phyloP scores from a whole-genome alignment of 2,888 invertebrate genomes.

The Pegoplata infirma region DNA sequence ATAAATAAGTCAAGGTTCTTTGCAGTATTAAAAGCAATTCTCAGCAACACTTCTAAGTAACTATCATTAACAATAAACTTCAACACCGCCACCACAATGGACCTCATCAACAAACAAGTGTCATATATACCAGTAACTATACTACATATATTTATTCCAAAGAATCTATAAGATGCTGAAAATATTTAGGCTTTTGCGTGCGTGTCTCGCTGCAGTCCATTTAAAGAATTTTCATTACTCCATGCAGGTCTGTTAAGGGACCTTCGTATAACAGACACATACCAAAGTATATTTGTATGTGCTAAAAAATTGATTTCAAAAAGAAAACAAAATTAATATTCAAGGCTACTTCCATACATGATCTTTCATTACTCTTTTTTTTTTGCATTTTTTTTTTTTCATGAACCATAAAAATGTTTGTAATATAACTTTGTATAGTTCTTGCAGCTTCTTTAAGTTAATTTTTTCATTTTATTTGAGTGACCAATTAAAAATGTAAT shows the following conservation, averaged over 20 bases:
- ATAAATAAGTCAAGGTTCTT: slow-evolving; percentile 55
- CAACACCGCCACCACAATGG: slow-evolving; percentile 41
- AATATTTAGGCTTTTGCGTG: slow-evolving; percentile 35
- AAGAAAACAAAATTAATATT: slow-evolving; percentile 52
- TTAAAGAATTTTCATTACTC: slow-evolving; percentile 36
- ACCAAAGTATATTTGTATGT: background rate
- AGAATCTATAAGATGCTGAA: slow-evolving; percentile 2
- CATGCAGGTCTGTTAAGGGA: background rate
- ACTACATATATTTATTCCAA: no score
- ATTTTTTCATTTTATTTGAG: slow-evolving; percentile 35
- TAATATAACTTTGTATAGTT: background rate
- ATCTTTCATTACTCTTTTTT: slow-evolving; percentile 44
- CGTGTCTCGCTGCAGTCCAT: slow-evolving; percentile 36
- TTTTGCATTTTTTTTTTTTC: slow-evolving; percentile 11
- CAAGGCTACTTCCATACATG: slow-evolving; percentile 52
- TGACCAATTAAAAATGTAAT: slow-evolving; percentile 56
- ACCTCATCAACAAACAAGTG: slow-evolving; percentile 50
- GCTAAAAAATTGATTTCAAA: slow-evolving; percentile 36
- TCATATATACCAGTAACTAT: slow-evolving; percentile 42
- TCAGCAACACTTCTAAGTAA: slow-evolving; percentile 26
- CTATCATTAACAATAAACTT: slow-evolving; percentile 29
- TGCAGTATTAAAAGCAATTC: slow-evolving; percentile 9
- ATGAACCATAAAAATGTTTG: slow-evolving; percentile 1
- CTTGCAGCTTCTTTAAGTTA: slow-evolving; percentile 3
- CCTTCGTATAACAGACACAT: slow-evolving; percentile 5